A percentile compares a stretch with the other conserved stretches of the same genome.
Evolutionary conservation across 1,140 invertebrate species (phyloP).

Genomic region (Aphelinus atriplicis): DNA sequence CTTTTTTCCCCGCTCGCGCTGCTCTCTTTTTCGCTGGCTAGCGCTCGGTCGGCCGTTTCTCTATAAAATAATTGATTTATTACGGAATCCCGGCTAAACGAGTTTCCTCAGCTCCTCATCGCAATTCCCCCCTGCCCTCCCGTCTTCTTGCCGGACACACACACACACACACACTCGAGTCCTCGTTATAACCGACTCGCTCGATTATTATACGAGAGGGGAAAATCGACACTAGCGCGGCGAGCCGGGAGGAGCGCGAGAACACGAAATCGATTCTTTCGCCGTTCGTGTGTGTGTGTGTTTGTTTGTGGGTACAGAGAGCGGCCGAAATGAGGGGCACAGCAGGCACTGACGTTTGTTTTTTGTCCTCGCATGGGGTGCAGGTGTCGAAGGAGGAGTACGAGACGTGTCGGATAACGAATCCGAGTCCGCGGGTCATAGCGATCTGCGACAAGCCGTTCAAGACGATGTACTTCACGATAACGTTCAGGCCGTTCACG

Average conservation of each 20-base stretch:
- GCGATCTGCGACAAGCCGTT: constrained; percentile 95
- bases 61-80: constrained; percentile 32
- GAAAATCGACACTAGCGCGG: no score
- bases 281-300: no score
- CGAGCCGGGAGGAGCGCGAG: no score
- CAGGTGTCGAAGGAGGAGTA: constrained; percentile 93
- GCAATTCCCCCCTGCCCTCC: constrained; percentile 2
- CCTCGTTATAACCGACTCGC: no score
- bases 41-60: not conserved
- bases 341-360: not conserved
- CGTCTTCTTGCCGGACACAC: not conserved
- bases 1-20: no score
- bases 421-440: constrained; percentile 91
- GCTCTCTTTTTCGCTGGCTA: not conserved
- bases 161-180: not conserved
- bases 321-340: no score
- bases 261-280: no score
- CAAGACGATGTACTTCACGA: constrained; percentile 95
- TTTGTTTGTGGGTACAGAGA: no score
- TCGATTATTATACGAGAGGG: no score
- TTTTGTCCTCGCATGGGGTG: constrained; percentile 37
- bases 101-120: constrained; percentile 2
- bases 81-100: constrained; percentile 17
- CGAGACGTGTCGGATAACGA: constrained; percentile 94
- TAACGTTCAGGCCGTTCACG: constrained; percentile 95